Evolutionary conservation across 37 sponge, comb jelly and placozoan genomes (phyloP).

Genomic region (Aplysina aerophoba): DNA sequence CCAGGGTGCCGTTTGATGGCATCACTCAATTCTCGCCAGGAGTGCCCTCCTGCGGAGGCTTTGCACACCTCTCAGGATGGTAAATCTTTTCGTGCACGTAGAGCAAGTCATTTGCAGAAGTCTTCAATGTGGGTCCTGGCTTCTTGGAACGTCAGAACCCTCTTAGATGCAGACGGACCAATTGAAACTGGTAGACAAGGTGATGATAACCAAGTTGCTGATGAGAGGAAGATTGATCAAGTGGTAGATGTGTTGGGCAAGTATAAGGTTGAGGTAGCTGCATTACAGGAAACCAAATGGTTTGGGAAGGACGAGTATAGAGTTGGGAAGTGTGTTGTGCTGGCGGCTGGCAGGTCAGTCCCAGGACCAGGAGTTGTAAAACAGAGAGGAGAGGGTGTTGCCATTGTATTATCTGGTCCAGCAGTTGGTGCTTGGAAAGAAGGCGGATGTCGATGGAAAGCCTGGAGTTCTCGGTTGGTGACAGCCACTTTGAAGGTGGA

Average conservation of each 20-base stretch:
- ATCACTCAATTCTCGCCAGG: constrained; percentile 27
- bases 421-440: constrained; percentile 42
- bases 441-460: constrained; percentile 65
- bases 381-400: constrained; percentile 58
- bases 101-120: too few species aligned
- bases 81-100: background rate
- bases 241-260: too few species aligned
- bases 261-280: too few species aligned
- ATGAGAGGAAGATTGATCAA: too few species aligned
- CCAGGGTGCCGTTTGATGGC: constrained; percentile 20
- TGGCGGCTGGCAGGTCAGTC: constrained; percentile 6
- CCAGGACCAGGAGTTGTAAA: constrained; percentile 24
- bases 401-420: constrained; percentile 35
- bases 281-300: too few species aligned
- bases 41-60: constrained; percentile 53
- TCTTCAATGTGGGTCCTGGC: too few species aligned
- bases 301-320: too few species aligned
- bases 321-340: too few species aligned
- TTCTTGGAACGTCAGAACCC: too few species aligned
- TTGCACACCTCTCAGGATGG: constrained; percentile 15
- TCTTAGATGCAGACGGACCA: too few species aligned
- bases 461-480: constrained; percentile 48
- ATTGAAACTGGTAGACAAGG: too few species aligned
- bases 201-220: too few species aligned
- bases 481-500: background rate